Percentiles rank a stretch among this genome's conserved stretches.
phyloP scores from a whole-genome alignment of 2,113 vertebrate genomes.

The Proterorhinus semilunaris region DNA sequence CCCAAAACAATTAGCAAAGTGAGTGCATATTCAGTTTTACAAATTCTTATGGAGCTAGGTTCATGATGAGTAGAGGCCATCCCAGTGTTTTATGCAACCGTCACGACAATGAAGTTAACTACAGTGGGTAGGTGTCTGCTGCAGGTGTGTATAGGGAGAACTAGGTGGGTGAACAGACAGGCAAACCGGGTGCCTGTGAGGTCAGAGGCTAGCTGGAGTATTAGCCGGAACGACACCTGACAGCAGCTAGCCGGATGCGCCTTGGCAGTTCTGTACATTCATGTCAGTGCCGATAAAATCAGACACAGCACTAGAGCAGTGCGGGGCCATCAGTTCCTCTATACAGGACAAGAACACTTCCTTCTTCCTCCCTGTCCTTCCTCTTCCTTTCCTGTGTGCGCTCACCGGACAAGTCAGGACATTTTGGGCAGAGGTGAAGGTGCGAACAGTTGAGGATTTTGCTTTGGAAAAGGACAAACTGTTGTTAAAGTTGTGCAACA shows the following conservation, averaged over 20 bases:
- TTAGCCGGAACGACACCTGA: conserved; percentile 74
- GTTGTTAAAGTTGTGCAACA: conserved; percentile 44
- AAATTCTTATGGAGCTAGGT: background rate
- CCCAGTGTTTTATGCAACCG: background rate
- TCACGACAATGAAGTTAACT: background rate
- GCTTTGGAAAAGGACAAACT: conserved; percentile 44
- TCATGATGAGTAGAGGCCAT: background rate
- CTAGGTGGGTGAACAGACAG: conserved; percentile 46
- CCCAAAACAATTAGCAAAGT: too few species aligned
- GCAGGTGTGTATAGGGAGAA: conserved; percentile 43
- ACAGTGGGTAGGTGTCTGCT: conserved; percentile 12
- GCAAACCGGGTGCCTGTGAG: conserved; percentile 61
- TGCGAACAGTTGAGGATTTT: conserved; percentile 43
- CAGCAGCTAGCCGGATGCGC: conserved; percentile 62
- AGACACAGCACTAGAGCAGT: conserved; percentile 44
- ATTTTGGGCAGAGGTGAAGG: conserved; percentile 53
- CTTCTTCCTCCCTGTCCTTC: conserved; percentile 56
- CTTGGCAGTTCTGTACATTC: conserved; percentile 74
- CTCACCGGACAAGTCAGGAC: conserved; percentile 59
- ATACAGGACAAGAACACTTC: conserved; percentile 58
- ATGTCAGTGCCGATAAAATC: conserved; percentile 72
- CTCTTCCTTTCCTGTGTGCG: conserved; percentile 50
- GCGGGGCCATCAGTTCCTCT: conserved; percentile 51
- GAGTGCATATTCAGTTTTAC: too few species aligned
- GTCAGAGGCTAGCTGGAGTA: conserved; percentile 70